A percentile compares a stretch with the other conserved stretches of the same genome.
Evolutionary conservation across 2,113 vertebrate genomes (phyloP).

Genomic region (Oncorhynchus gorbuscha): DNA sequence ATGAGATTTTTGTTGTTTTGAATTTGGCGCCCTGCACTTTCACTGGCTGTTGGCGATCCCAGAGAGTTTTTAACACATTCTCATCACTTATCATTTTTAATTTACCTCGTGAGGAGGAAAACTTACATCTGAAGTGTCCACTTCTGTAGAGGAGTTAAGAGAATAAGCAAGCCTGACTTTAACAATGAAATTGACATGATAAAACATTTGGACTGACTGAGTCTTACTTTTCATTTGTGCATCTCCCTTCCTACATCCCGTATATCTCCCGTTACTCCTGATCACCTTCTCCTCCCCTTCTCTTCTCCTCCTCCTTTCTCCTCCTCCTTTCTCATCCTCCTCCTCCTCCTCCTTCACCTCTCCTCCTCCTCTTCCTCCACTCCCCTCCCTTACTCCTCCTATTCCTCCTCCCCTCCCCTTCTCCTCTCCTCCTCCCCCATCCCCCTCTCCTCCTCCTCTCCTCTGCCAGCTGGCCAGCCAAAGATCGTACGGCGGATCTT

Average conservation of each 20-base stretch:
- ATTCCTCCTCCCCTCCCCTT: constrained; percentile 13
- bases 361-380: constrained; percentile 5
- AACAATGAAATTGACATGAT: not conserved
- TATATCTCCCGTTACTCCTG: not conserved
- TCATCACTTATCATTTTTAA: no score
- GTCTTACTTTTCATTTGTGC: not conserved
- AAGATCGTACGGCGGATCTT: constrained; percentile 94
- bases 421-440: not conserved
- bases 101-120: no score
- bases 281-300: no score
- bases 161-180: not conserved
- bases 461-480: constrained; percentile 81
- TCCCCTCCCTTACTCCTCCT: not conserved
- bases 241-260: not conserved
- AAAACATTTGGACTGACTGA: not conserved
- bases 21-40: no score
- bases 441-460: constrained; percentile 1
- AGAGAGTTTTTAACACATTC: not conserved
- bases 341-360: not conserved
- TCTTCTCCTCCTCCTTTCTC: no score
- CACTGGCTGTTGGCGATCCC: no score
- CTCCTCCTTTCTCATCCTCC: not conserved
- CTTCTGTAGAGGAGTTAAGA: no score
- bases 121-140: no score
- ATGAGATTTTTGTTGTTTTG: no score